phyloP scores from a whole-genome alignment of 2,797 vertebrate species.

The Caiman crocodilus region DNA sequence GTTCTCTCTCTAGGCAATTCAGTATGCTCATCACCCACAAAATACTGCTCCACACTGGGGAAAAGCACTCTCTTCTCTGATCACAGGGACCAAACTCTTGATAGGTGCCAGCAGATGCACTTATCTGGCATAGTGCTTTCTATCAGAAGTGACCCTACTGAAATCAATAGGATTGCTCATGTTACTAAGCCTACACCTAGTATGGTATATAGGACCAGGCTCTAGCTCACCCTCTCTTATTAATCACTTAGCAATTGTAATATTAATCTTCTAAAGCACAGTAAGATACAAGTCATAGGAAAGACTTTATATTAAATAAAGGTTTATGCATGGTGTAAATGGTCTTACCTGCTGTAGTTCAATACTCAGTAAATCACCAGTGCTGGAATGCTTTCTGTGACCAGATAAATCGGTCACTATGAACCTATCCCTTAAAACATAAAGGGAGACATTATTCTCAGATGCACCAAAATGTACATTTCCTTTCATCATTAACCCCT shows the following conservation, averaged over 20 bases:
- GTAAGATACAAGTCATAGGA: not conserved
- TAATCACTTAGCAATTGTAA: not conserved
- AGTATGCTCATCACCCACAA: not conserved
- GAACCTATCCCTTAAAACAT: conserved; percentile 87
- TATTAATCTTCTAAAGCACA: not conserved
- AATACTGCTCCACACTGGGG: not conserved
- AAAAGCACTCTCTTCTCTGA: not conserved
- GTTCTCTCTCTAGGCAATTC: not conserved
- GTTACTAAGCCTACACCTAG: not conserved
- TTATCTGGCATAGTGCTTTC: not conserved
- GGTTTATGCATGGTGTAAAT: not conserved
- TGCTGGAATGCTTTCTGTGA: conserved; percentile 87
- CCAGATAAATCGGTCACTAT: conserved; percentile 86
- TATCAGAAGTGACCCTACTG: not conserved
- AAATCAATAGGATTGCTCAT: not conserved
- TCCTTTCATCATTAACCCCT: not conserved
- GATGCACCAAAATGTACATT: not conserved
- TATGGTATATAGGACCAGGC: fast-evolving
- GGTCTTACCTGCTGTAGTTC: conserved; percentile 86
- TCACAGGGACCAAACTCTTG: not conserved
- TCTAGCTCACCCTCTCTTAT: not conserved
- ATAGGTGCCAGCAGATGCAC: not conserved
- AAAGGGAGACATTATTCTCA: conserved; percentile 50
- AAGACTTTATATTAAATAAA: not conserved
- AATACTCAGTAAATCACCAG: conserved; percentile 85